Evolutionary conservation across 2,113 vertebrate genomes (phyloP), one percentile per base, ranked within the genome.

Genomic region (Gymnarchus niloticus): DNA sequence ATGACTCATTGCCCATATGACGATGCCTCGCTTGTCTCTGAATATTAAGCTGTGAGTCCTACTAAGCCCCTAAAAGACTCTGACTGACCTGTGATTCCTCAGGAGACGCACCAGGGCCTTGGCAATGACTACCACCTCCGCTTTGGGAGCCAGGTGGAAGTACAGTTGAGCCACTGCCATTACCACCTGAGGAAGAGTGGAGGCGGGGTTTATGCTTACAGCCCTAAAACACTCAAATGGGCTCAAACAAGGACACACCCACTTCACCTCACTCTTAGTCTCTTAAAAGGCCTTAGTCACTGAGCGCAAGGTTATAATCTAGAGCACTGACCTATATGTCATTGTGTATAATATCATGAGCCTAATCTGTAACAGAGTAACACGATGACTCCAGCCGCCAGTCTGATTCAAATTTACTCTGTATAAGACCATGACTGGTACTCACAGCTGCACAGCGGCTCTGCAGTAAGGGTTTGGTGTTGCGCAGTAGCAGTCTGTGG

Each of bases 141-240:
- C 98, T 92, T 99, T 99, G 61, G 98, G 98, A 19, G 98, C 98
- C 51, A 99, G 93, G 88, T 99, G 98, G 91, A 99, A 99, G 91
- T 99, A 99, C 2, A 99, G 94, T 92, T 99, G 98, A 12, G 98
- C 97, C 78, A 99, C 98, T 0, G 98, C 97, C 98, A 99, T 99
- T 91, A 99, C 98, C 90, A 99, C 97, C 97, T 98, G 90, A 0
- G 25, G 6, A 73, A 88, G 5, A 12, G 23, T 25, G 37, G 41
- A 21, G 8, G 33, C 10, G 14, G 44, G 37, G 33, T 37, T 69
- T 25, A n/a, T n/a, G n/a, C n/a, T n/a, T n/a, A n/a, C 25, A 17
- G 1, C 28, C 3, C 3, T 52, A 9, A 59, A 46, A 83, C 7
- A 49, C 76, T 48, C 21, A 37, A 44, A 21, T 28, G 37, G 7